These are phyloP conservation scores for Pedionomus torquatus DNA, from an alignment of 2,113 vertebrate species.

Conservation along the genomic window DNA sequence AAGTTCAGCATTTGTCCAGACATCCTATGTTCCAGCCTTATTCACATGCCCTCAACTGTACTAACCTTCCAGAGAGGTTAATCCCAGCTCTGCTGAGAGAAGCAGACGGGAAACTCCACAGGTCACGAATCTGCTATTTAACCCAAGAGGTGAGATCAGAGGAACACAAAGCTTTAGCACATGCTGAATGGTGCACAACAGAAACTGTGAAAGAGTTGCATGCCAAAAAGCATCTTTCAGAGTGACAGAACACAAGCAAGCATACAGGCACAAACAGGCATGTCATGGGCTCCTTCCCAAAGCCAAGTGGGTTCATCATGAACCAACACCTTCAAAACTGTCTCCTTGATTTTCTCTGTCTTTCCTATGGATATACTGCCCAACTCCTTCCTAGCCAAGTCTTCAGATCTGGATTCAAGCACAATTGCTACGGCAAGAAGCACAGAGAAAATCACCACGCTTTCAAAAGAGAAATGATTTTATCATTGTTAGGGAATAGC, in stretches of 20 bases:
- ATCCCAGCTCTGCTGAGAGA: not conserved
- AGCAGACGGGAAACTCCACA: not conserved
- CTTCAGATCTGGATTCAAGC: not conserved
- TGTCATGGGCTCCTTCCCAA: not conserved
- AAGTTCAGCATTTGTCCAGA: not conserved
- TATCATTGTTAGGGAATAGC: not conserved
- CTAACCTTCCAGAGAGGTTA: not conserved
- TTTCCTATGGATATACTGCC: not conserved
- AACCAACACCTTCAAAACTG: not conserved
- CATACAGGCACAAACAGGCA: not conserved
- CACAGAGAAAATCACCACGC: not conserved
- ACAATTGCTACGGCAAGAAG: not conserved
- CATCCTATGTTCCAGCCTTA: not conserved
- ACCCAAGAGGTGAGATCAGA: not conserved
- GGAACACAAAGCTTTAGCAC: not conserved
- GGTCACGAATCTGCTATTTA: constrained; percentile 21
- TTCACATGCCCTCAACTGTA: not conserved
- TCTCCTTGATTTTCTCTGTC: not conserved
- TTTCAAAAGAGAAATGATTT: not conserved
- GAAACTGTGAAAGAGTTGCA: not conserved
- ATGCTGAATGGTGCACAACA: not conserved
- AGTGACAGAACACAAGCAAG: not conserved
- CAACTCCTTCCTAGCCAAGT: not conserved
- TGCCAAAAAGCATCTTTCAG: not conserved
- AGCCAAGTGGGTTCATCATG: not conserved